Base-by-base conservation (phyloP, 1,140 invertebrate genomes). In the Pissodes strobi region DNA sequence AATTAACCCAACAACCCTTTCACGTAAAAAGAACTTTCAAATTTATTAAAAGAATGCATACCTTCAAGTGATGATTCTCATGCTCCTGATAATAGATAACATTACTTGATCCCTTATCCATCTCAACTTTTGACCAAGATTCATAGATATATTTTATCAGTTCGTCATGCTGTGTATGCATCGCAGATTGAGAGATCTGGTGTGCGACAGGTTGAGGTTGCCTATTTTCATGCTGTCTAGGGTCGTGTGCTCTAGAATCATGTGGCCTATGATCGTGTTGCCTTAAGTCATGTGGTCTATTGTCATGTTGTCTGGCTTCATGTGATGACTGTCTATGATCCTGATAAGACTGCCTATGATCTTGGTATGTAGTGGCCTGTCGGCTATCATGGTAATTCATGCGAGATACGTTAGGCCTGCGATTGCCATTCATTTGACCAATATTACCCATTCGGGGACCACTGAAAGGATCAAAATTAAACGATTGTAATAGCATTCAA, bases 51-150 rank as follows among this genome's bases (percentile, higher is more conserved):
- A n/a, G n/a, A 78, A 70, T 85, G 85, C 76, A 84, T 51, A 62
- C 84, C 84, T 74, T 74, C 8, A 74, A 66, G 43, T 68, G 61
- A 45, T 69, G 62, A 46, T 62, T 59, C 15, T 71, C 71, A 49
- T 73, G 73, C 34, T 79, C 79, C 57, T 70, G 72, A 75, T 74
- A 78, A 63, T 74, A 76, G 48, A 66, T 74, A 10, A 69, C 64
- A 41, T 67, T 67, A 46, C 68, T 72, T 22, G 68, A 62, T 45
- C 69, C 64, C 19, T 67, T 64, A 15, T 76, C 72, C 27, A 74
- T 60, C 72, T 78, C 75, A 10, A 78, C 71, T 70, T 75, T 77
- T 39, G 68, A 72, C 76, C 76, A 78, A 4, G 76, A 78, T 39
- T 78, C 76, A 55, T 68, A 70, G 46, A 77, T 76, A 56, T 73